Percentiles rank a stretch among this genome's conserved stretches.
phyloP scores from a whole-genome alignment of 2,888 invertebrate genomes.

The Dendrolimus houi region DNA sequence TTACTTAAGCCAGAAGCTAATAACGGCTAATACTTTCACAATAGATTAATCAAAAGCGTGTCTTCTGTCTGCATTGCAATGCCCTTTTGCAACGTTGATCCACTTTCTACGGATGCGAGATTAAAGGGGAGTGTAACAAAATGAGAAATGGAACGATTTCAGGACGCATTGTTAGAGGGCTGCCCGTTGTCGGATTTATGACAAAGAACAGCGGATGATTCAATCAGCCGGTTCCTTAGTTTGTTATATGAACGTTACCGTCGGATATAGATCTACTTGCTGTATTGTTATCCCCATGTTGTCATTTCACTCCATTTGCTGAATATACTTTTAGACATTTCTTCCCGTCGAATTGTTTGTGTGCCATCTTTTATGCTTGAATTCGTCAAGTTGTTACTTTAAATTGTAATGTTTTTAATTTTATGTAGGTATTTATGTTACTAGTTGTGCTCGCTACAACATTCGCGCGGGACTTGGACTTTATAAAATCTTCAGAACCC shows the following conservation, averaged over 20 bases:
- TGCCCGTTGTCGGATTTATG: constrained; percentile 74
- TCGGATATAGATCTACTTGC: constrained; percentile 42
- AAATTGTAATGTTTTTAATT: no score
- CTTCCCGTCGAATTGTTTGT: not conserved
- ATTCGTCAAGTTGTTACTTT: no score
- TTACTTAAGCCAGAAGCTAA: constrained; percentile 24
- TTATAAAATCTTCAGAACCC: no score
- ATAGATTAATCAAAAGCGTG: constrained; percentile 67
- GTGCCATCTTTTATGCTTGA: not conserved
- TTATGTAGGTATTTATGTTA: no score
- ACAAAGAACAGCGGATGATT: constrained; percentile 75
- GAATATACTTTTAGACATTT: constrained; percentile 13
- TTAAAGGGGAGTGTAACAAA: constrained; percentile 75
- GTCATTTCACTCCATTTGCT: constrained; percentile 47
- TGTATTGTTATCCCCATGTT: constrained; percentile 59
- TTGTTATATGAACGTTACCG: constrained; percentile 71
- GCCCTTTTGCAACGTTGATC: constrained; percentile 72
- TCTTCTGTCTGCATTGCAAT: constrained; percentile 65
- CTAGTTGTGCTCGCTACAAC: no score
- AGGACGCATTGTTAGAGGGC: constrained; percentile 71
- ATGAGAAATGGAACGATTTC: constrained; percentile 76
- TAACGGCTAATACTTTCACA: constrained; percentile 38
- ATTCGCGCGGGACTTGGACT: no score
- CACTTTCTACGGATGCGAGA: constrained; percentile 74
- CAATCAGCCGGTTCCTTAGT: constrained; percentile 74